phyloP scores from a whole-genome alignment of 2,797 vertebrate species.

The Parauchenoglanis ngamensis region DNA sequence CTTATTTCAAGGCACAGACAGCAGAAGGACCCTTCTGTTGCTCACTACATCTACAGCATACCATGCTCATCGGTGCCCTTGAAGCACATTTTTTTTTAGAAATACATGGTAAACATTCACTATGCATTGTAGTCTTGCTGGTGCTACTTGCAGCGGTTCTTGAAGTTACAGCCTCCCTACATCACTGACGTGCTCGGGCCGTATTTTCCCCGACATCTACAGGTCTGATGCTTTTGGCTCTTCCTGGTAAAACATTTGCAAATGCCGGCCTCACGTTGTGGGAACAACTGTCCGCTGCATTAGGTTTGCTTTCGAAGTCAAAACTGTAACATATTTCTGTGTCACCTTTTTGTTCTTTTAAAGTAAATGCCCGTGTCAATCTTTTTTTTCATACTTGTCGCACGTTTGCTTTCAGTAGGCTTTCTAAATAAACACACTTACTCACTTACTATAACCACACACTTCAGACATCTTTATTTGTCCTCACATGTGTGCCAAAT shows the following conservation, averaged over 20 bases:
- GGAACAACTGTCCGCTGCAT: background rate
- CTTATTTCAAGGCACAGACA: conserved; percentile 43
- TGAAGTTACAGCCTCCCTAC: background rate
- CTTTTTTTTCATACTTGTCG: background rate
- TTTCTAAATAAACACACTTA: background rate
- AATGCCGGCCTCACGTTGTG: background rate
- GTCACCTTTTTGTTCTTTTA: background rate
- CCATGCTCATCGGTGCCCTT: background rate
- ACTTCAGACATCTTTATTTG: background rate
- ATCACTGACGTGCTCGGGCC: background rate
- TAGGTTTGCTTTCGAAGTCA: background rate
- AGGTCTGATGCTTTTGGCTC: background rate
- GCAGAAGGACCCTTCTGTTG: conserved; percentile 24
- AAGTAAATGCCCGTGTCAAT: background rate
- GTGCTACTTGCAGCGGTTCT: background rate
- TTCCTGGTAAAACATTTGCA: background rate
- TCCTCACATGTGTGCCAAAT: background rate
- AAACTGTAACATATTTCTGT: background rate
- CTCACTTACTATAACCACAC: background rate
- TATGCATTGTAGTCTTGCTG: background rate
- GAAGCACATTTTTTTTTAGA: background rate
- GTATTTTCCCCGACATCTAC: background rate
- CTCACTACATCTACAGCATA: background rate
- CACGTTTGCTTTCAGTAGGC: background rate
- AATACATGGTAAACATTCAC: background rate